Conservation (phyloP, 2,113 vertebrate genomes). For the Ceuthmochares aereus region DNA sequence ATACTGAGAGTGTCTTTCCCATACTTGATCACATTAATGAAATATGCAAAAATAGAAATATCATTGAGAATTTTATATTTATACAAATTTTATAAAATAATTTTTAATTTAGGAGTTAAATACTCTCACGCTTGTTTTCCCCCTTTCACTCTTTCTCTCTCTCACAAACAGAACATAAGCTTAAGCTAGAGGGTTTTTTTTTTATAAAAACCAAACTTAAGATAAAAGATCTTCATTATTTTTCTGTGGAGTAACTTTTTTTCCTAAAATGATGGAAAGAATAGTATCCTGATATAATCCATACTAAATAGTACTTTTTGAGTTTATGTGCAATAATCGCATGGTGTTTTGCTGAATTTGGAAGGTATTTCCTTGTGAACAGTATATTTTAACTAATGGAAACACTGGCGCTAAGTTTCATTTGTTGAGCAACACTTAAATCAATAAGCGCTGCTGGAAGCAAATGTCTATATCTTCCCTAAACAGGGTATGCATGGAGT, state of each 20-base stretch:
- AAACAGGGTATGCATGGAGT: rapidly evolving
- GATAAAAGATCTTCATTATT: background rate
- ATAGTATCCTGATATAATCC: background rate
- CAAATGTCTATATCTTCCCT: background rate
- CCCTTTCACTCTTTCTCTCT: background rate
- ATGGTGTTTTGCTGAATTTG: background rate
- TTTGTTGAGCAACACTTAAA: background rate
- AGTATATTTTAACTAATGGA: background rate
- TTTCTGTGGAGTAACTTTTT: background rate
- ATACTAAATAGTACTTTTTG: background rate
- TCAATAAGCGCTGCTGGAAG: background rate
- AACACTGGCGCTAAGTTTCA: background rate
- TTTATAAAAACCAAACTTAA: background rate
- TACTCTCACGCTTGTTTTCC: background rate
- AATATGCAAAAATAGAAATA: background rate
- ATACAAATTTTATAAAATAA: background rate
- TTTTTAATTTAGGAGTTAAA: background rate
- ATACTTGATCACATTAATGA: background rate
- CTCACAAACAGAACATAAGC: background rate
- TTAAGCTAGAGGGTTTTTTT: background rate
- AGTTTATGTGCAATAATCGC: background rate
- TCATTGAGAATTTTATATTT: background rate
- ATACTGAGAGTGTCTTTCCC: background rate
- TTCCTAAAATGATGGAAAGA: background rate
- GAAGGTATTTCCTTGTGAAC: background rate